These are phyloP conservation scores for Chaetorhynchus papuensis DNA, from an alignment of 2,113 vertebrate species.

Conservation along the genomic window DNA sequence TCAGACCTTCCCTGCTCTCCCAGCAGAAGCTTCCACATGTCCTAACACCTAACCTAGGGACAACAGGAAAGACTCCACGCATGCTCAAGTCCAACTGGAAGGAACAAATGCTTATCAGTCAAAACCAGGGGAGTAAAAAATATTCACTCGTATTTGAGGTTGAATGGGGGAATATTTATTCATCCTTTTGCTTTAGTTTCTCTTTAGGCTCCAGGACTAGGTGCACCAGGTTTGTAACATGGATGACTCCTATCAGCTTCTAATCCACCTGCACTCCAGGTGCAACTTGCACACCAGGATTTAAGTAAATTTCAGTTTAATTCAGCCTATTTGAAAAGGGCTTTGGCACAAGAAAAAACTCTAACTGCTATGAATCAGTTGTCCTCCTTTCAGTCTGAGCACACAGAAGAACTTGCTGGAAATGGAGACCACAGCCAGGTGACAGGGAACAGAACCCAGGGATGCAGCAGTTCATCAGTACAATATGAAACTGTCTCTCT, in stretches of 20 bases:
- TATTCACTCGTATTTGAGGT: background rate
- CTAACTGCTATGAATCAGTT: background rate
- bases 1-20: background rate
- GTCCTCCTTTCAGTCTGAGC: background rate
- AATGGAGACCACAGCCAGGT: background rate
- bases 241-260: background rate
- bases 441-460: background rate
- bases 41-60: slow-evolving; percentile 8
- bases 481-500: background rate
- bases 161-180: background rate
- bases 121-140: background rate
- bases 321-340: background rate
- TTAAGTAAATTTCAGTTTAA: background rate
- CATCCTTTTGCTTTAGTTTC: background rate
- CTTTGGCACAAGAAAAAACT: background rate
- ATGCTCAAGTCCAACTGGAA: background rate
- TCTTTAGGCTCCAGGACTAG: background rate
- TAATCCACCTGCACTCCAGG: background rate
- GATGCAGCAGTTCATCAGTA: background rate
- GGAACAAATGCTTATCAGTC: slow-evolving; percentile 11
- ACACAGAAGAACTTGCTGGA: background rate
- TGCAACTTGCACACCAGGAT: background rate
- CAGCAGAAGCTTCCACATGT: background rate
- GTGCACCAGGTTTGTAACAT: background rate
- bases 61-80: background rate